Conservation (phyloP, 2,888 invertebrate species). For the Crossocerus cetratus region DNA sequence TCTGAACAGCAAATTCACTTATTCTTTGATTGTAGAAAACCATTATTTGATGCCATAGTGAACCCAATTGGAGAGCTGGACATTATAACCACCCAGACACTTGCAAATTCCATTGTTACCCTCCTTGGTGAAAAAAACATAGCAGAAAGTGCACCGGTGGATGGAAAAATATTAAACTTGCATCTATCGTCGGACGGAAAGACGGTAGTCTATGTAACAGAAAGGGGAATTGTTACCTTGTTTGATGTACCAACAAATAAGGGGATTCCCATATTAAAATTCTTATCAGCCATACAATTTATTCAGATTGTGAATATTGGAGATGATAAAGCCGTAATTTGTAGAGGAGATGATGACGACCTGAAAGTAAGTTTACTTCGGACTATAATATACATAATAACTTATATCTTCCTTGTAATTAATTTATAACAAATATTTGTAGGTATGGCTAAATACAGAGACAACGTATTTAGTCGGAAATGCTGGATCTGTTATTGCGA, state of each 20-base stretch:
- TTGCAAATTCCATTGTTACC: slow-evolving; percentile 60
- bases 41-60: slow-evolving; percentile 69
- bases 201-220: slow-evolving; percentile 78
- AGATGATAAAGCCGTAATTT: slow-evolving; percentile 49
- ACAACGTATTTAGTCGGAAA: slow-evolving; percentile 50
- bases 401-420: not conserved
- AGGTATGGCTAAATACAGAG: slow-evolving; percentile 57
- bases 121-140: slow-evolving; percentile 77
- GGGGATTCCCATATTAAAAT: slow-evolving; percentile 73
- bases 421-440: slow-evolving; percentile 7
- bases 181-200: slow-evolving; percentile 79
- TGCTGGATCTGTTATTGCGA: slow-evolving; percentile 60
- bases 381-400: not conserved
- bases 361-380: slow-evolving; percentile 50
- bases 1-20: not conserved
- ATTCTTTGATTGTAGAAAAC: slow-evolving; percentile 40
- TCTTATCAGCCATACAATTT: slow-evolving; percentile 31
- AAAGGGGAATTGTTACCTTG: slow-evolving; percentile 77
- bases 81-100: slow-evolving; percentile 64
- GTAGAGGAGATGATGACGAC: slow-evolving; percentile 49
- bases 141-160: slow-evolving; percentile 76
- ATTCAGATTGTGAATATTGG: slow-evolving; percentile 49
- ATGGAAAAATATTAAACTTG: slow-evolving; percentile 78
- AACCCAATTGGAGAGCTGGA: slow-evolving; percentile 57
- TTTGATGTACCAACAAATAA: slow-evolving; percentile 77